Evolutionary conservation across 2,888 invertebrate genomes (phyloP), one percentile per base, ranked within the genome.

Genomic region (Parnassius mnemosyne): DNA sequence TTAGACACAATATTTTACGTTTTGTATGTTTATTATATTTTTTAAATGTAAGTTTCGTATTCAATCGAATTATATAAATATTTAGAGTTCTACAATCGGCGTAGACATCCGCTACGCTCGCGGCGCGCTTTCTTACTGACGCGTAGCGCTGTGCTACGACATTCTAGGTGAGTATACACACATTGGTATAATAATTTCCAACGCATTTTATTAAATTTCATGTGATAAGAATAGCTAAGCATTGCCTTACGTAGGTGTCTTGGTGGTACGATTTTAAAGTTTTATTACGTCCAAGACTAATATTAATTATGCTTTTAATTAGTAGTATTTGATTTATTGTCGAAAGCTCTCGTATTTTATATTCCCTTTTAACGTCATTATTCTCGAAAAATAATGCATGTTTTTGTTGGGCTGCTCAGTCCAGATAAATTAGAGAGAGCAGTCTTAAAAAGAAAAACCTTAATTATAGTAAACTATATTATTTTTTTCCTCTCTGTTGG

Each of bases 91-190:
- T 3, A 16, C 44, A 12, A 34, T 46, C 41, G 13, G 44, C 57
- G 54, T 57, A 57, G 53, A 57, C 65, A 60, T 57, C 65, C 44
- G 62, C 56, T 49, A 56, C 63, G 53, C 7, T 34, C 51, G 63
- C 52, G 47, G 46, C 49, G 42, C 51, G 60, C 42, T 20, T 41
- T 12, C 54, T 34, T 50, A 65, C 65, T 65, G 63, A 50, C 63
- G 60, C 63, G 65, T 59, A 60, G 65, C 54, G 25, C 53, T 5
- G 10, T 34, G 54, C 61, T 62, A 65, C 60, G 53, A 11, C 13
- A 3, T 3, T 56, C 57, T 57, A 44, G 53, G 57, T n/a, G 16
- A 25, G 44, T 34, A 43, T 7, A 34, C 51, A 47, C 42, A 13
- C 16, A 47, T 13, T 41, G 13, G 43, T 57, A 53, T 47, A 11